These are phyloP conservation scores for Hylaea fasciaria DNA, from an alignment of 2,888 invertebrate species.

Conservation along the genomic window DNA sequence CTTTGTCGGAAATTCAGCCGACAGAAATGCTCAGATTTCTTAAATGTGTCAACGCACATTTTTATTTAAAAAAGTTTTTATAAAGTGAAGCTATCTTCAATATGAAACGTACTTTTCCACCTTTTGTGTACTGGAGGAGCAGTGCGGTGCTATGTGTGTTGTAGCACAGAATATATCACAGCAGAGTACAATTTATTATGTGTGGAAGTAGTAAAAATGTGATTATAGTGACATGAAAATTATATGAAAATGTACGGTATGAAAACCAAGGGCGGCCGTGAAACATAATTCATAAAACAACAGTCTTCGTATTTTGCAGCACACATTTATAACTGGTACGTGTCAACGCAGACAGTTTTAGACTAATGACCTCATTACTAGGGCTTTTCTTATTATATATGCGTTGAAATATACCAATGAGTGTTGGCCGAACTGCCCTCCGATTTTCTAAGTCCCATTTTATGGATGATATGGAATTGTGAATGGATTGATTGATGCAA, in stretches of 20 bases:
- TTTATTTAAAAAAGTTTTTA: too few species aligned
- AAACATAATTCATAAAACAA: background rate
- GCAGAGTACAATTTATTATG: too few species aligned
- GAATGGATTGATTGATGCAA: background rate
- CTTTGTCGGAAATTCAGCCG: too few species aligned
- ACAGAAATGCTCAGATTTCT: too few species aligned
- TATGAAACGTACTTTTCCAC: too few species aligned
- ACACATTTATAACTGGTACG: background rate
- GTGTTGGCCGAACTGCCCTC: background rate
- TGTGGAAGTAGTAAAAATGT: too few species aligned
- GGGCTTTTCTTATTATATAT: slow-evolving; percentile 1
- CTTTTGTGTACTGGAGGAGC: too few species aligned
- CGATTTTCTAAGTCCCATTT: background rate
- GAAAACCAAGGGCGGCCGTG: background rate
- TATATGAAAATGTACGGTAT: background rate
- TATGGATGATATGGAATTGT: too few species aligned
- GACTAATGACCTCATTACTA: slow-evolving; percentile 14
- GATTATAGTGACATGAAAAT: background rate
- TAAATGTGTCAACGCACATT: too few species aligned
- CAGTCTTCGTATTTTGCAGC: background rate
- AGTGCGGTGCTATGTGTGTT: too few species aligned
- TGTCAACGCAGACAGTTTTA: slow-evolving; percentile 10
- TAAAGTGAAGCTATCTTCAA: too few species aligned
- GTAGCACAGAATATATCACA: too few species aligned
- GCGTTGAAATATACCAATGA: slow-evolving; percentile 4